Base-by-base conservation (phyloP, 2,888 invertebrate species). In the Trichogramma dendrolimi region DNA sequence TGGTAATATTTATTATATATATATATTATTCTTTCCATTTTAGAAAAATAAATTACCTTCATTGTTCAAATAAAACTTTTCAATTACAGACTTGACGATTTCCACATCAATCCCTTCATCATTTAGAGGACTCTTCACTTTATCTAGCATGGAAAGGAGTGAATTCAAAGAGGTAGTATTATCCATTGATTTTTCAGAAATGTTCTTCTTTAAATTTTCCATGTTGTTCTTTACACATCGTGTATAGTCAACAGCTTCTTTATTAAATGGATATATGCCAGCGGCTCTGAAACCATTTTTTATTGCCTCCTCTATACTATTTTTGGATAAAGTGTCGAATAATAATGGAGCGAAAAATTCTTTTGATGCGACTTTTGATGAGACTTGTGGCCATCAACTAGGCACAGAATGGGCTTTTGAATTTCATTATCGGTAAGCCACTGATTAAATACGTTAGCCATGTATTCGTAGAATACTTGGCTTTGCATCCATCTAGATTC, bases 401-500 rank as follows among this genome's bases (percentile, higher is more conserved):
- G 71, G 39, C 65, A 62, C 50, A 66, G 40, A 38, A 71, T 60
- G 5, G 71, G 69, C 47, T 67, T 63, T 59, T 67, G 48, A n/a
- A 72, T 69, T 47, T 68, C 69, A 40, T 71, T 55, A 8, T 68
- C 43, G 38, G 60, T 6, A 27, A 68, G 44, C 72, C 72, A 73
- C 7, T 48, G 57, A 6, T 48, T 7, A 57, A 57, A 57, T n/a
- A 57, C 42, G 49, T 57, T 75, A 5, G 70, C 56, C 8, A 74
- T 63, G 61, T 72, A 74, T 65, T 75, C 72, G 66, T 65, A 75
- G 67, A 74, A 75, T 2, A 71, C 71, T 58, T 66, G 65, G 4
- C 67, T 58, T 49, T 67, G 70, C 73, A 74, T 75, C 73, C 71
- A 75, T 5, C 73, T 72, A 49, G 59, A 61, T n/a, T 71, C 66